Conservation (phyloP, 2,888 invertebrate genomes). For the Oxytorus armatus region DNA sequence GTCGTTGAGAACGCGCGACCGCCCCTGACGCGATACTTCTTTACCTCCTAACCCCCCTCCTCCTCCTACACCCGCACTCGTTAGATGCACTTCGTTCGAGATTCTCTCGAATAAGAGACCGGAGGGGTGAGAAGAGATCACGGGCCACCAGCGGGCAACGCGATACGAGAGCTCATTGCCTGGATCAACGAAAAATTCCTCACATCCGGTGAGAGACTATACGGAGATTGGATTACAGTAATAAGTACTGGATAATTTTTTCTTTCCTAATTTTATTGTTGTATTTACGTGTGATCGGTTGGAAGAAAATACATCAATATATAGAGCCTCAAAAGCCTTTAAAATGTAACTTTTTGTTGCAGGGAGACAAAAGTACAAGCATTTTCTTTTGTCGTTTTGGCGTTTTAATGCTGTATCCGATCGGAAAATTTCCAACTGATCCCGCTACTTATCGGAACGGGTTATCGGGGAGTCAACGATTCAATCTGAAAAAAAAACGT, state of each 20-base stretch:
- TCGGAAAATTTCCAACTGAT: too few species aligned
- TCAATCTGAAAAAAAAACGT: too few species aligned
- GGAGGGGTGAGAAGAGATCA: not conserved
- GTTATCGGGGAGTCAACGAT: too few species aligned
- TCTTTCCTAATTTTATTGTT: not conserved
- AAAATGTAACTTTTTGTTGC: too few species aligned
- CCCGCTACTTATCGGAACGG: too few species aligned
- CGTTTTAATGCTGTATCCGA: too few species aligned
- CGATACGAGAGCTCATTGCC: constrained; percentile 56
- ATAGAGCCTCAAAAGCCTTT: too few species aligned
- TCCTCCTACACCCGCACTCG: constrained; percentile 20
- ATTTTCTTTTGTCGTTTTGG: too few species aligned
- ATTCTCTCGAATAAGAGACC: constrained; percentile 22
- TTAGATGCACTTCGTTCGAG: constrained; percentile 48
- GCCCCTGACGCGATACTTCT: constrained; percentile 66
- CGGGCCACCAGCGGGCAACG: constrained; percentile 56
- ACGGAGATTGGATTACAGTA: constrained; percentile 8
- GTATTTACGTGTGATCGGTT: too few species aligned
- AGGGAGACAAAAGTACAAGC: too few species aligned
- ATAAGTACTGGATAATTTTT: constrained; percentile 4
- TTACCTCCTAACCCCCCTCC: constrained; percentile 38
- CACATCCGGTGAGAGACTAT: constrained; percentile 33
- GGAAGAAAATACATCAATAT: too few species aligned
- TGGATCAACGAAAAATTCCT: constrained; percentile 41
- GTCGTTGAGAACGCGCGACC: constrained; percentile 74